These are phyloP conservation scores for Oryzias woworae DNA, from an alignment of 2,113 vertebrate species.

Conservation along the genomic window DNA sequence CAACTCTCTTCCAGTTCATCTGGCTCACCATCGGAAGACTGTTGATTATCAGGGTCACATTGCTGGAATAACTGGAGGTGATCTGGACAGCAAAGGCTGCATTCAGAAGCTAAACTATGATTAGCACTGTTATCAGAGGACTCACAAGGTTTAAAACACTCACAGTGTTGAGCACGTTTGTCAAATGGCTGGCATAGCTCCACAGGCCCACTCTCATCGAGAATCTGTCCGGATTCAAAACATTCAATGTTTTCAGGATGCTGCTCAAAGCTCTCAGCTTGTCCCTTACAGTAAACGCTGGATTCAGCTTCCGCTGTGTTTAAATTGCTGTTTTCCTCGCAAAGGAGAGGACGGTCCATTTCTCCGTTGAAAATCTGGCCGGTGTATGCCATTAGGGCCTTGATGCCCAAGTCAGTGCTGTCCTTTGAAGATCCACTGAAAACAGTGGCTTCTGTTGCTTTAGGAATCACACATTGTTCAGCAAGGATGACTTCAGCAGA, in stretches of 20 bases:
- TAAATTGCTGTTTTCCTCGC: slow-evolving; percentile 29
- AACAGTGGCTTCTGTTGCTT: slow-evolving; percentile 47
- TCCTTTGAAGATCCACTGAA: slow-evolving; percentile 37
- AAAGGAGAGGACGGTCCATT: slow-evolving; percentile 40
- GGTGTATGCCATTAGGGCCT: slow-evolving; percentile 48
- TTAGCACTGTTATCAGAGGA: slow-evolving; percentile 55
- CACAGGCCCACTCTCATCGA: slow-evolving; percentile 39
- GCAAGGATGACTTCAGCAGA: slow-evolving; percentile 54
- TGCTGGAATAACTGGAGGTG: slow-evolving; percentile 51
- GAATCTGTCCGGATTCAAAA: slow-evolving; percentile 33
- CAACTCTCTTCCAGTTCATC: slow-evolving; percentile 27
- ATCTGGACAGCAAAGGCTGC: slow-evolving; percentile 45
- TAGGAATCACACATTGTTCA: slow-evolving; percentile 61
- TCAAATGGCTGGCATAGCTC: slow-evolving; percentile 63
- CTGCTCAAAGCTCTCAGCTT: slow-evolving; percentile 31
- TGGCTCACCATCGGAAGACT: slow-evolving; percentile 41
- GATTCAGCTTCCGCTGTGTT: slow-evolving; percentile 29
- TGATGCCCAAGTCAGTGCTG: slow-evolving; percentile 36
- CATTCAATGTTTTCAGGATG: slow-evolving; percentile 25
- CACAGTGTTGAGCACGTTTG: slow-evolving; percentile 62
- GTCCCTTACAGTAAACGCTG: slow-evolving; percentile 31
- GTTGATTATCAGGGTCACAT: slow-evolving; percentile 49
- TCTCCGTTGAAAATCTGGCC: slow-evolving; percentile 41
- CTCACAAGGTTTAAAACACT: slow-evolving; percentile 63
- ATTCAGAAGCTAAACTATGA: slow-evolving; percentile 54